These are phyloP conservation scores for Pseudomyrmex concolor DNA, from an alignment of 1,140 invertebrate genomes.

Conservation along the genomic window DNA sequence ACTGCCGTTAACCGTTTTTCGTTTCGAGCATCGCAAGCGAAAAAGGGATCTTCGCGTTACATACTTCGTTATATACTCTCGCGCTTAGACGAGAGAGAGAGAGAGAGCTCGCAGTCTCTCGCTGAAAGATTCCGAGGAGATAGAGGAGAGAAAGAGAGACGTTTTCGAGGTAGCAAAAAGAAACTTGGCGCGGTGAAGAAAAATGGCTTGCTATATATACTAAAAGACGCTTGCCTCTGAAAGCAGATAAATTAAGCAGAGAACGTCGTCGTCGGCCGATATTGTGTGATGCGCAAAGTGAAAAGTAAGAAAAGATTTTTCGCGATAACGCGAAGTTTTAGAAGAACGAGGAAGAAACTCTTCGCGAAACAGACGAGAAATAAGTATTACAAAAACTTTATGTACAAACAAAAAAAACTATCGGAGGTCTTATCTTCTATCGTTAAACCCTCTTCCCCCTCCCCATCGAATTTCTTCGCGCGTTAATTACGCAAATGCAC, in stretches of 20 bases:
- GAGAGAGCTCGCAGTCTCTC: background rate
- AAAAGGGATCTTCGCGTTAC: conserved; percentile 53
- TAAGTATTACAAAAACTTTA: too few relatives aligned
- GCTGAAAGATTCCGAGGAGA: background rate
- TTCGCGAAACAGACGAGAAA: background rate
- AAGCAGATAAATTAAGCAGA: too few relatives aligned
- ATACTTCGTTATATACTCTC: background rate
- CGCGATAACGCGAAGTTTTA: background rate
- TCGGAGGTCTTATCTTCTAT: background rate
- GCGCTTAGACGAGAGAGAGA: background rate
- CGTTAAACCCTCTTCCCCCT: background rate
- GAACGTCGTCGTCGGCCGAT: too few relatives aligned
- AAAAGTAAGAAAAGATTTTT: background rate
- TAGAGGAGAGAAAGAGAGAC: background rate
- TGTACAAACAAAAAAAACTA: background rate
- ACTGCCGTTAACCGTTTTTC: conserved; percentile 61
- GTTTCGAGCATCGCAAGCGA: conserved; percentile 62
- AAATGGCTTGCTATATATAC: background rate
- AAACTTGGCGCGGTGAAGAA: conserved; percentile 2
- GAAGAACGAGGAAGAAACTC: background rate
- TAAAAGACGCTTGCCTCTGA: too few relatives aligned
- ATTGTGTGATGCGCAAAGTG: background rate
- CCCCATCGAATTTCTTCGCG: background rate
- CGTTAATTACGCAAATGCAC: conserved; percentile 20
- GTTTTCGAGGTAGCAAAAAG: too few relatives aligned